phyloP scores from a whole-genome alignment of 2,888 invertebrate species.

The Antheraea assamensis region DNA sequence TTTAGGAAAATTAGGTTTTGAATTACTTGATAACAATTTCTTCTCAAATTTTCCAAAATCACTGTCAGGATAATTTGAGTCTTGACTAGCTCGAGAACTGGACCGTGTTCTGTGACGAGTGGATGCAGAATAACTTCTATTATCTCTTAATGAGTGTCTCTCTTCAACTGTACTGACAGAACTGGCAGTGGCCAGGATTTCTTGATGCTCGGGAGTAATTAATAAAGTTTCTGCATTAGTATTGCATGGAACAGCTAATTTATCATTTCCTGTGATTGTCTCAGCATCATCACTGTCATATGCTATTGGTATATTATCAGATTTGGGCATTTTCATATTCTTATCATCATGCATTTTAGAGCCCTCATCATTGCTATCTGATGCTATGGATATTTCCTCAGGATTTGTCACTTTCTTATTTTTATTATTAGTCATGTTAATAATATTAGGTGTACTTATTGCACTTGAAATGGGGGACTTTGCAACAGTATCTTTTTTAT shows the following conservation, averaged over 20 bases:
- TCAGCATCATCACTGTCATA: slow-evolving; percentile 59
- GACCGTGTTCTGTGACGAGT: slow-evolving; percentile 54
- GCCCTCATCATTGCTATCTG: slow-evolving; percentile 51
- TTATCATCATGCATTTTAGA: slow-evolving; percentile 23
- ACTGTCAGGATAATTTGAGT: slow-evolving; percentile 63
- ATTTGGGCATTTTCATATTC: slow-evolving; percentile 56
- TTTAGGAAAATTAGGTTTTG: slow-evolving; percentile 28
- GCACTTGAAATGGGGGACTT: slow-evolving; percentile 22
- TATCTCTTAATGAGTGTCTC: slow-evolving; percentile 39
- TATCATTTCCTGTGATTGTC: slow-evolving; percentile 31
- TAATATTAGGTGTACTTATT: slow-evolving; percentile 11
- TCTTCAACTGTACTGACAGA: slow-evolving; percentile 51
- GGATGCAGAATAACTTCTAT: slow-evolving; percentile 53
- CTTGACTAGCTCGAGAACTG: slow-evolving; percentile 63
- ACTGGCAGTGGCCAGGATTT: slow-evolving; percentile 41
- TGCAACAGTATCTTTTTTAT: slow-evolving; percentile 29
- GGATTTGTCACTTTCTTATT: slow-evolving; percentile 60
- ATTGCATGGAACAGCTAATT: slow-evolving; percentile 45
- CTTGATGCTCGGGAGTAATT: slow-evolving; percentile 47
- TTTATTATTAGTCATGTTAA: slow-evolving; percentile 22
- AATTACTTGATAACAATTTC: slow-evolving; percentile 4
- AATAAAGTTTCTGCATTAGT: slow-evolving; percentile 65
- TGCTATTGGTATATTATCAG: slow-evolving; percentile 66
- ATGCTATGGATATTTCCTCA: slow-evolving; percentile 65
- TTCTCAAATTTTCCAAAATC: slow-evolving; percentile 50